Evolutionary conservation across 2,888 invertebrate species (phyloP).

Genomic region (Fabriciana adippe): DNA sequence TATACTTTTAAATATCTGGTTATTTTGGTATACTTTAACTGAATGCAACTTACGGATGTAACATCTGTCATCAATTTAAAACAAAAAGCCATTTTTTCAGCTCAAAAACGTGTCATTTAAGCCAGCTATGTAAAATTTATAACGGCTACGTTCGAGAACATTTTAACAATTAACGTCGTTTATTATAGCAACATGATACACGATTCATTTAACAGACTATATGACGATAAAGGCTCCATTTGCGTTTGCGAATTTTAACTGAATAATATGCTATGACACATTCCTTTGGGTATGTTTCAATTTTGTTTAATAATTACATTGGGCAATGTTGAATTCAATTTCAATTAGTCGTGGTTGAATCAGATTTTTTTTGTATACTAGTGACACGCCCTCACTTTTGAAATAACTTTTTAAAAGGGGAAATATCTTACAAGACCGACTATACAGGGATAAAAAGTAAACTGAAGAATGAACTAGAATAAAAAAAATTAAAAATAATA

Average conservation of each 20-base stretch:
- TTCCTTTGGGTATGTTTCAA: constrained; percentile 6
- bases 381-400: neutral
- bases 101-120: neutral
- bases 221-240: constrained; percentile 1
- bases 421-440: too few relatives aligned
- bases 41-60: too few relatives aligned
- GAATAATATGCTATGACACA: neutral
- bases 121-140: neutral
- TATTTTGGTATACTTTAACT: too few relatives aligned
- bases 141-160: constrained; percentile 9
- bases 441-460: too few relatives aligned
- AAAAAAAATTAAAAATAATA: too few relatives aligned
- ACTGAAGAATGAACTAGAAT: too few relatives aligned
- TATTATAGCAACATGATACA: constrained; percentile 13
- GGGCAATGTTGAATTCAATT: neutral
- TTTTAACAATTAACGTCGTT: constrained; percentile 10
- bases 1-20: too few relatives aligned
- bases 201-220: constrained; percentile 4
- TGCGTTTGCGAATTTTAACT: neutral
- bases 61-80: too few relatives aligned
- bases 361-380: neutral
- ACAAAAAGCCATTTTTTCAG: neutral
- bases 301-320: neutral
- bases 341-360: constrained; percentile 6
- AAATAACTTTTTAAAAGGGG: too few relatives aligned